Base-by-base conservation (phyloP, 2,113 vertebrate genomes). In the Neotoma lepida region DNA sequence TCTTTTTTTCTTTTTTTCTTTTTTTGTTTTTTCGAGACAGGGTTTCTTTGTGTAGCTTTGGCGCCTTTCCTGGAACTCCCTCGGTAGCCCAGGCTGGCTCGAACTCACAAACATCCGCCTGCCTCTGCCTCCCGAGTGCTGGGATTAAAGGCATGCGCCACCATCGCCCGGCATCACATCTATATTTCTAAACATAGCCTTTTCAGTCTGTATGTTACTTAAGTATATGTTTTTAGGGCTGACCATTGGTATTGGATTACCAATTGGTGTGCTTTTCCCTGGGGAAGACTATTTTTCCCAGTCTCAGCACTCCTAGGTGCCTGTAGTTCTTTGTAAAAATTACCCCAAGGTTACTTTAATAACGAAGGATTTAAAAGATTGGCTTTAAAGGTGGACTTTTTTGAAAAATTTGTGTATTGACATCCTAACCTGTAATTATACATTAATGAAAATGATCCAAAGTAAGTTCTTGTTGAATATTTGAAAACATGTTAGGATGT, bases 301-400 rank as follows among this genome's bases (percentile, higher is more conserved):
- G 13, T 39, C 56, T 61, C 80, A 61, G 54, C 22, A 58, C 28
- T 41, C 56, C 56, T 61, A 61, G n/a, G 61, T 61, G n/a, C 56
- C 2, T 4, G 26, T 41, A 39, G 56, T 82, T 82, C n/a, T 82
- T 82, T 41, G 22, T 28, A 14, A 94, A 94, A 96, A 94, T 68
- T 68, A 81, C 20, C 9, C 70, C 64, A 91, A 71, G n/a, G 9
- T 92, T 86, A 86, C 39, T 35, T 70, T 93, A 93, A 90, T 93
- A 90, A 61, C 63, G 20, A 89, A 63, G 24, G 8, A 56, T n/a
- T 85, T 85, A 46, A 94, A 64, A 30, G 81, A 81, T 54, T 33
- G n/a, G 12, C 87, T 84, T 82, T 70, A 91, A 95, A 26, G 28
- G 35, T 63, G 1, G n/a, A 30, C 39, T 85, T 89, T 89, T 61